Conservation (phyloP, 2,888 invertebrate genomes). For the Microchrysa polita region DNA sequence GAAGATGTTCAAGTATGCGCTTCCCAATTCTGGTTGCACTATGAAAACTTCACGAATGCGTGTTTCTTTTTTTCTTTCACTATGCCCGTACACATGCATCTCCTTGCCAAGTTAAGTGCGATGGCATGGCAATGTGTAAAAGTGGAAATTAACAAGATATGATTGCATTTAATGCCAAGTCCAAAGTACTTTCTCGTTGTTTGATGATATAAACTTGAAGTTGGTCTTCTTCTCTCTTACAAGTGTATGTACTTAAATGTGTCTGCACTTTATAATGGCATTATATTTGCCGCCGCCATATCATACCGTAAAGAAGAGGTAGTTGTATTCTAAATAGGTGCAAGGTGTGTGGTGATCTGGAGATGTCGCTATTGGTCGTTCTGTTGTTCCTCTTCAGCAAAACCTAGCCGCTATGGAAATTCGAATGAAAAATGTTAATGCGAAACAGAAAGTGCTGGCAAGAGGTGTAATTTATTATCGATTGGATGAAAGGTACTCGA, state of each 20-base stretch:
- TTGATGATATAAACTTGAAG: constrained; percentile 29
- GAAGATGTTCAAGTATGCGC: not conserved
- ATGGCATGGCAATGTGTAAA: constrained; percentile 19
- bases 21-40: constrained; percentile 11
- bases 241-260: constrained; percentile 22
- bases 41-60: not conserved
- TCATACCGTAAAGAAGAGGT: no score
- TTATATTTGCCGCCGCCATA: not conserved
- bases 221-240: not conserved
- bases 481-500: no score
- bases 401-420: no score
- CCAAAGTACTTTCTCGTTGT: constrained; percentile 37
- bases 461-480: no score
- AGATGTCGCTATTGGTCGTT: not conserved
- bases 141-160: constrained; percentile 40
- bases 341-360: not conserved
- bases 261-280: constrained; percentile 35
- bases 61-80: constrained; percentile 4
- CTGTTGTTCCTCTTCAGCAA: no score
- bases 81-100: no score
- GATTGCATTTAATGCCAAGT: constrained; percentile 33
- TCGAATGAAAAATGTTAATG: not conserved
- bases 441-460: constrained; percentile 21
- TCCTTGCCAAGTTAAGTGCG: no score
- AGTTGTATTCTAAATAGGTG: not conserved